A percentile compares a stretch with the other conserved stretches of the same genome.
These are phyloP conservation scores for Drosophila phalerata DNA, from an alignment of 2,888 invertebrate species.

Conservation along the genomic window DNA sequence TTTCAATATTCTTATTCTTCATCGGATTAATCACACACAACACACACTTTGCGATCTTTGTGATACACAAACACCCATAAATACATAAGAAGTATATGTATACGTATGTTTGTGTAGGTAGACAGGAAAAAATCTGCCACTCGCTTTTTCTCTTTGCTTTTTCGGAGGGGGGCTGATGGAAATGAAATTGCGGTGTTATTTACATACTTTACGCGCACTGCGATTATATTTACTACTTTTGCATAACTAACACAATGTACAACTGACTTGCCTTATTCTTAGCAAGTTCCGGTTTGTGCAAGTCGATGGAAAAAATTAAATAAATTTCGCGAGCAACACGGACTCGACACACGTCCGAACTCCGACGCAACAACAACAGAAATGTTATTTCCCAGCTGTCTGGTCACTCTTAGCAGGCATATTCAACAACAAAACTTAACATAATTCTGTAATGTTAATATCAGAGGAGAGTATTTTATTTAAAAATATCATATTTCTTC, in stretches of 20 bases:
- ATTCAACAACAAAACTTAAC: constrained; percentile 26
- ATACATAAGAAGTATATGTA: constrained; percentile 47
- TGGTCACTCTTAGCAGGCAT: constrained; percentile 33
- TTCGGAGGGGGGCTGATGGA: constrained; percentile 29
- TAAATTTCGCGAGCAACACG: constrained; percentile 61
- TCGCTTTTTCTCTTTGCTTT: constrained; percentile 65
- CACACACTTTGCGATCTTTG: constrained; percentile 37
- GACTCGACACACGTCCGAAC: constrained; percentile 55
- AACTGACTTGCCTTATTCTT: constrained; percentile 60
- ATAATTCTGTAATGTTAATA: constrained; percentile 12
- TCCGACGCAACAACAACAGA: constrained; percentile 62
- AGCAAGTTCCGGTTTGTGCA: constrained; percentile 76
- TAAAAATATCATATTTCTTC: neutral
- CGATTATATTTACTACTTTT: constrained; percentile 50
- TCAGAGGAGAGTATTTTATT: neutral
- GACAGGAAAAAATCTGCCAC: constrained; percentile 79
- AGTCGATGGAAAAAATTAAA: constrained; percentile 62
- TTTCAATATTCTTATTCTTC: constrained; percentile 51
- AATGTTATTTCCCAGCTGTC: constrained; percentile 53
- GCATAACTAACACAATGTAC: constrained; percentile 59
- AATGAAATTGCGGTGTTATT: constrained; percentile 44
- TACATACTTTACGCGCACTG: constrained; percentile 62
- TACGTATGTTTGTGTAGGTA: constrained; percentile 74
- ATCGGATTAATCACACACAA: constrained; percentile 40
- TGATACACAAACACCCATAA: constrained; percentile 50